Base-by-base conservation (phyloP, 2,797 vertebrate genomes). In the Lepus oiostolus region DNA sequence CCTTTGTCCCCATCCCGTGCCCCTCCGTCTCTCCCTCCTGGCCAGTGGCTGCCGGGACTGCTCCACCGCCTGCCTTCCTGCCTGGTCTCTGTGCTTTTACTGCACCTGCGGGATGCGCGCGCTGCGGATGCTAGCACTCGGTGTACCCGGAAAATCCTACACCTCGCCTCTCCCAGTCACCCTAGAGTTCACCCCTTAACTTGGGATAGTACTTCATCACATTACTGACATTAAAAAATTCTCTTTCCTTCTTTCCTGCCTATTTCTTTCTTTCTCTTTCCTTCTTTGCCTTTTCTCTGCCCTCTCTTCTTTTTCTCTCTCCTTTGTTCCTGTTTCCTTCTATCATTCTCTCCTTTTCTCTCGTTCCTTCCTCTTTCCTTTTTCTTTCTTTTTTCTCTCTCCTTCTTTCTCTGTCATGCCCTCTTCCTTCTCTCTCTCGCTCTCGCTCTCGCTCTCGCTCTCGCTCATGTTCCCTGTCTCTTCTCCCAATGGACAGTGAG, bases 101-200 rank as follows among this genome's bases (percentile, higher is more conserved):
- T 47, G 4, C 1, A 0, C 3, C 13, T 6, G 0, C 7, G 22
- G 74, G 24, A 47, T 1, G 32, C 32, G 4, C 3, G 2, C 77
- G 67, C 32, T 38, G 30, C 16, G 6, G 2, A 1, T 0, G 19
- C 13, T 22, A 9, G 26, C 42, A 11, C 24, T 4, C 7, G 7
- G 5, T 22, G 16, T 47, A 30, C 32, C 21, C 50, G 28, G 32
- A n/a, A 88, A 71, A 68, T 82, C 85, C 65, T 35, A 22, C 58
- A 1, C 4, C n/a, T 35, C 62, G 38, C 52, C 71, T 90, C 54
- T 85, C 19, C 50, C 4, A 16, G 71, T 32, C 17, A 32, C n/a
- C 3, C 17, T 58, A 52, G 30, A 5, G 84, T 38, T 17, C 32
- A 42, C 87, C 58, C 91, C 74, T 82, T 60, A 82, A 70, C 72